These are phyloP conservation scores for Tadarida brasiliensis DNA, from an alignment of 2,797 vertebrate species.

Conservation along the genomic window DNA sequence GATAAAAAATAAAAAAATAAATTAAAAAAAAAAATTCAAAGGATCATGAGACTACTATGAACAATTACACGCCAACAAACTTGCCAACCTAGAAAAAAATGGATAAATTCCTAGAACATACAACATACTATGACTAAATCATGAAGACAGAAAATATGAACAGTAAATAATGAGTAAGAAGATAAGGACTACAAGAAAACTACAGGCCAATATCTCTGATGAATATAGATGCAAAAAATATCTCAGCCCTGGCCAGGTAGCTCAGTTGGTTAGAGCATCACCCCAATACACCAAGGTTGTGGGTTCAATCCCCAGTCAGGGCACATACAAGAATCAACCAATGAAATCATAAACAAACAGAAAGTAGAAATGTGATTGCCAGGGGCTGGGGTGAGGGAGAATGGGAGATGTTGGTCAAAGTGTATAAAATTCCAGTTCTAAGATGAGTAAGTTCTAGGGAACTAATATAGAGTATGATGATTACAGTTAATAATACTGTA, in stretches of 20 bases:
- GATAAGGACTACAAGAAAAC: neutral
- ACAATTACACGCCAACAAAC: too few relatives aligned
- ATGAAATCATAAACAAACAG: neutral
- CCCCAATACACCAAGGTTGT: neutral
- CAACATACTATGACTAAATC: neutral
- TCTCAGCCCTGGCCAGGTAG: neutral
- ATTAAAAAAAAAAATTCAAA: too few relatives aligned
- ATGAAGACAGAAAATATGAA: neutral
- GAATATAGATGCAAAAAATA: neutral
- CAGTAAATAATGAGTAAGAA: neutral
- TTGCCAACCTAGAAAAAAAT: neutral
- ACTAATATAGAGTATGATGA: neutral
- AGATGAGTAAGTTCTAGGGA: neutral
- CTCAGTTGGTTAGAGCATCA: neutral
- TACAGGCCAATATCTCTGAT: neutral
- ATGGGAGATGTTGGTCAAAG: neutral
- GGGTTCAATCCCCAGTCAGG: neutral
- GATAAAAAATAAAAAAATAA: too few relatives aligned
- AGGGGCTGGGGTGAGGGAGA: neutral
- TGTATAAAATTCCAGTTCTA: neutral
- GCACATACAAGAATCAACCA: neutral
- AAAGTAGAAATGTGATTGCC: neutral
- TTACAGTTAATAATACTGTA: neutral
- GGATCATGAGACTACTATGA: too few relatives aligned
- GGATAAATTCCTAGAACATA: neutral